These are phyloP conservation scores for Macrosoma leucophasiata DNA, from an alignment of 2,888 invertebrate genomes.

Conservation along the genomic window DNA sequence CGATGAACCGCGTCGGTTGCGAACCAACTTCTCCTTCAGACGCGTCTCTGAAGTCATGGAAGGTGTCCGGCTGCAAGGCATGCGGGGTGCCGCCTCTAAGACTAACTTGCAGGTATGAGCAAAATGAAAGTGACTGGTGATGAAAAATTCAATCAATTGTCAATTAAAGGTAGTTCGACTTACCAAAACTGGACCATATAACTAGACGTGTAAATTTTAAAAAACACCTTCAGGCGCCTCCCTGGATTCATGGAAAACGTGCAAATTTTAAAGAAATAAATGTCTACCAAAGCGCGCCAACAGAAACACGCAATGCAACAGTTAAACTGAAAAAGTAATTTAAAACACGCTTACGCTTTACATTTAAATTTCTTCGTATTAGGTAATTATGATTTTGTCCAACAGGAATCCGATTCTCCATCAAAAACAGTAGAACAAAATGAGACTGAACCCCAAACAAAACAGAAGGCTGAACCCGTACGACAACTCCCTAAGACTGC, in stretches of 20 bases:
- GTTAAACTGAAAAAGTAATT: too few relatives aligned
- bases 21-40: slow-evolving; percentile 66
- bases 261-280: too few relatives aligned
- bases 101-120: slow-evolving; percentile 46
- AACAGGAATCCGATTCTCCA: slow-evolving; percentile 59
- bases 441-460: slow-evolving; percentile 57
- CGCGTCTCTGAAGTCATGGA: slow-evolving; percentile 73
- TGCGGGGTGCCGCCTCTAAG: slow-evolving; percentile 53
- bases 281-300: too few relatives aligned
- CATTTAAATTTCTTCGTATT: too few relatives aligned
- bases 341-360: too few relatives aligned
- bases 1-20: slow-evolving; percentile 35
- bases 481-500: slow-evolving; percentile 43
- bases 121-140: slow-evolving; percentile 12
- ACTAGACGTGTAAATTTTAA: too few relatives aligned
- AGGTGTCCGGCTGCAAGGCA: slow-evolving; percentile 62
- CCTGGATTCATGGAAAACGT: too few relatives aligned
- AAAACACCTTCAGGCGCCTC: too few relatives aligned
- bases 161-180: too few relatives aligned
- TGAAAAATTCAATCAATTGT: background rate
- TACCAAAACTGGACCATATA: too few relatives aligned
- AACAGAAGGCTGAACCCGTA: slow-evolving; percentile 54
- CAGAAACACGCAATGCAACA: too few relatives aligned
- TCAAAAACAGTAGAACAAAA: slow-evolving; percentile 49
- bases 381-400: too few relatives aligned